Conservation (phyloP, 37 sponge, comb jelly and placozoan genomes). For the Hormiphora californensis region DNA sequence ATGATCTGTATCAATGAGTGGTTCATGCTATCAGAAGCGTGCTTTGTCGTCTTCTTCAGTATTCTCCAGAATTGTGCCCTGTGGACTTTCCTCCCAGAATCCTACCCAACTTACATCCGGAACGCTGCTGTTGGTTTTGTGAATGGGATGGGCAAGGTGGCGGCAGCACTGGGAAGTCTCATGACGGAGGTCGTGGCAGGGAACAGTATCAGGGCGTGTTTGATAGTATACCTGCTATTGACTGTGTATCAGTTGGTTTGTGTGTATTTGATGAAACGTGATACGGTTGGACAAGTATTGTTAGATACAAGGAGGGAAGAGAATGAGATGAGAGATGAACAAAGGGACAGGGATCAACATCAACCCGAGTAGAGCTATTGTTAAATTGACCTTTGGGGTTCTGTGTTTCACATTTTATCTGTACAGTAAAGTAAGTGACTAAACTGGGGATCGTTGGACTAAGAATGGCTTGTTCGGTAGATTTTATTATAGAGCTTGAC, state of each 20-base stretch:
- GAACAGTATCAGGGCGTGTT: not conserved
- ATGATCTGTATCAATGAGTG: not conserved
- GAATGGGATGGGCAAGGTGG: not conserved
- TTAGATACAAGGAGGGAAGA: too few relatives aligned
- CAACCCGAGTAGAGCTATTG: too few relatives aligned
- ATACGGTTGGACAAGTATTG: not conserved
- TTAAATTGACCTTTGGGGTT: too few relatives aligned
- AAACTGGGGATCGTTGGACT: too few relatives aligned
- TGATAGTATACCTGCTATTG: too few relatives aligned
- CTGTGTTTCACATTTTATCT: too few relatives aligned
- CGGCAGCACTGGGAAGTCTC: not conserved
- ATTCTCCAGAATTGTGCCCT: not conserved
- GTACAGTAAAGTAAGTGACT: too few relatives aligned
- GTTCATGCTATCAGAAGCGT: not conserved
- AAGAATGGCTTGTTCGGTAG: too few relatives aligned
- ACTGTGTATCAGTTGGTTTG: not conserved
- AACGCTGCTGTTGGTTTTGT: not conserved
- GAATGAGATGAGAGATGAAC: too few relatives aligned
- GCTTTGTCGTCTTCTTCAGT: not conserved
- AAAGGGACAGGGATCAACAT: too few relatives aligned
- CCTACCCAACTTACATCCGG: not conserved
- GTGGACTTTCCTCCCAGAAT: not conserved
- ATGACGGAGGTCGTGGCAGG: conserved; percentile 3
- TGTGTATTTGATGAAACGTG: not conserved
- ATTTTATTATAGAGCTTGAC: too few relatives aligned